Base-by-base conservation (phyloP, 1,140 invertebrate genomes). In the Atta texana region DNA sequence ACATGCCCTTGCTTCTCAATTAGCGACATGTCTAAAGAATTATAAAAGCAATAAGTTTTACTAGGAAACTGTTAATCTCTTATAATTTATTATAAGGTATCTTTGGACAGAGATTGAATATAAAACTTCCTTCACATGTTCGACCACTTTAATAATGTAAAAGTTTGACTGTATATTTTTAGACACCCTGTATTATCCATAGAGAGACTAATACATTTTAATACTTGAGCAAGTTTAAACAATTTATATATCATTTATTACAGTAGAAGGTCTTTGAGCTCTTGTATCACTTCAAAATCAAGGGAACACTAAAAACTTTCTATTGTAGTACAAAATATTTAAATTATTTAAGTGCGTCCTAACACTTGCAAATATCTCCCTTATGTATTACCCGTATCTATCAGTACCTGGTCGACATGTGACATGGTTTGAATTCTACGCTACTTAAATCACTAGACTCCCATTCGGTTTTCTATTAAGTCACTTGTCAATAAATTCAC, bases 111-210 rank as follows among this genome's bases (percentile, higher is more conserved):
- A 57, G 21, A 31, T 76, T 84, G 24, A 69, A 31, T 84, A 84
- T 21, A 76, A 24, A 81, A 81, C 10, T 53, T 24, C 24, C 34
- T 71, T 81, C 64, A 71, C 31, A 21, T 69, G 31, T 51, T 39
- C 16, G 77, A 81, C 21, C 64, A 81, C 6, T 39, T 80, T 24
- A 71, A 53, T 55, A 77, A 61, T 77, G 34, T 77, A 71, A 55
- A 81, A 78, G 44, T 64, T 31, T 39, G 31, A 55, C 31, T 31
- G 44, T 44, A 71, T 55, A 57, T 55, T 69, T 81, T 81, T 80
- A 68, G 31, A 71, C 77, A 81, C 77, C 77, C 77, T 81, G 77
- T 81, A 80, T 80, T 31, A 80, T 81, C 64, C 64, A 51, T 80
- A 71, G 31, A 55, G n/a, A 71, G 51, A 71, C 24, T 16, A 21